These are phyloP conservation scores for Okapia johnstoni DNA, from an alignment of 2,113 vertebrate genomes.

Conservation along the genomic window DNA sequence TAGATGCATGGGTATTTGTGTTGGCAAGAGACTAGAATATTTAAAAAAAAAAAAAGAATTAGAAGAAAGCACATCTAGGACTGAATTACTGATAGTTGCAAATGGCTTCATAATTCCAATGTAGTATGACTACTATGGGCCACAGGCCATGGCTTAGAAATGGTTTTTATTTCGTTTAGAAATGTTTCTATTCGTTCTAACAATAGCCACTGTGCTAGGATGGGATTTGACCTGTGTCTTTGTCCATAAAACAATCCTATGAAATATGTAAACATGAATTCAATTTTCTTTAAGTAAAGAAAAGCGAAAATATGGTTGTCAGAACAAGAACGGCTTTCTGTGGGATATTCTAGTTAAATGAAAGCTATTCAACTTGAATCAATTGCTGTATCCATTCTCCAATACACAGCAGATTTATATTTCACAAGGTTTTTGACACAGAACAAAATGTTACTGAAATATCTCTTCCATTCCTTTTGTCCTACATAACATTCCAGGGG, in stretches of 20 bases:
- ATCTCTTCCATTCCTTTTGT: slow-evolving; percentile 78
- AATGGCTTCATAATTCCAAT: slow-evolving; percentile 34
- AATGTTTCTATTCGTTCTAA: slow-evolving; percentile 38
- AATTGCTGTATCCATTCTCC: slow-evolving; percentile 66
- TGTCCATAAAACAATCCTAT: slow-evolving; percentile 56
- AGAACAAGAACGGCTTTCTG: slow-evolving; percentile 62
- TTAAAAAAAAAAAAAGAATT: neutral
- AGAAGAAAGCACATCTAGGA: slow-evolving; percentile 31
- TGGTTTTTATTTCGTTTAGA: slow-evolving; percentile 49
- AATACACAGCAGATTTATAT: slow-evolving; percentile 77
- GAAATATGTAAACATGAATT: neutral
- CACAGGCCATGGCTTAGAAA: slow-evolving; percentile 23
- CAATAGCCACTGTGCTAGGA: neutral
- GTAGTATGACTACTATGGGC: neutral
- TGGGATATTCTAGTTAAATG: slow-evolving; percentile 53
- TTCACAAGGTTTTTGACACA: slow-evolving; percentile 68
- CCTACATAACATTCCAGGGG: slow-evolving; percentile 76
- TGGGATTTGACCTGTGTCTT: slow-evolving; percentile 52
- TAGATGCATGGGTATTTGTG: neutral
- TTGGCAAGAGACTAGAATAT: neutral
- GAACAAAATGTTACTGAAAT: slow-evolving; percentile 77
- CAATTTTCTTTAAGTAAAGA: slow-evolving; percentile 43
- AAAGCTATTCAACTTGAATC: slow-evolving; percentile 72
- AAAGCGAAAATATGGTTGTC: slow-evolving; percentile 39
- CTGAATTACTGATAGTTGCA: slow-evolving; percentile 45